A percentile compares a stretch with the other conserved stretches of the same genome.
Evolutionary conservation across 2,113 vertebrate species (phyloP).

Genomic region (Rousettus leschenaultii): DNA sequence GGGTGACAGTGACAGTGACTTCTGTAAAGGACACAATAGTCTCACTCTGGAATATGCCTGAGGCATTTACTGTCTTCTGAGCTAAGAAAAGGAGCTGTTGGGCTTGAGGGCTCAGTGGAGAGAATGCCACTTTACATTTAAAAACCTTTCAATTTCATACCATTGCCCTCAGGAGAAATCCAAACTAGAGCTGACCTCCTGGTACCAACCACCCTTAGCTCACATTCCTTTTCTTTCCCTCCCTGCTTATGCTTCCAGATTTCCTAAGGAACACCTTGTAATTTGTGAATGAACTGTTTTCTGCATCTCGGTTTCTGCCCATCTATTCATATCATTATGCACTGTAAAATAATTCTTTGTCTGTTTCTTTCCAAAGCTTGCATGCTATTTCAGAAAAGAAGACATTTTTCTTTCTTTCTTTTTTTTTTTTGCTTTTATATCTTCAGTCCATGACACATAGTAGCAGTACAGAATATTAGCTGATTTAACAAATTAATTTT

Average conservation of each 20-base stretch:
- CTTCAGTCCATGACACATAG: neutral
- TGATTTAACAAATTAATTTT: neutral
- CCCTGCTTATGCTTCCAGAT: neutral
- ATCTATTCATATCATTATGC: neutral
- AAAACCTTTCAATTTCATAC: slow-evolving; percentile 47
- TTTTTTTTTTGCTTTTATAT: neutral
- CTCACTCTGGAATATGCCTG: slow-evolving; percentile 29
- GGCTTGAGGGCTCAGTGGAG: neutral
- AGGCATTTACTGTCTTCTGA: slow-evolving; percentile 17
- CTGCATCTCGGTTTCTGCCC: neutral
- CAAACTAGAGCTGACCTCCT: slow-evolving; percentile 10
- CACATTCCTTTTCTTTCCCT: neutral
- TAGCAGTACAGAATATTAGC: neutral
- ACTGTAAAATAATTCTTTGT: neutral
- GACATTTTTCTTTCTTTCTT: neutral
- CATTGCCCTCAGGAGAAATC: slow-evolving; percentile 13
- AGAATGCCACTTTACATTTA: slow-evolving; percentile 50
- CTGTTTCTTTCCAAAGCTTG: neutral
- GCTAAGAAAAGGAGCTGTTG: slow-evolving; percentile 21
- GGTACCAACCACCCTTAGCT: neutral
- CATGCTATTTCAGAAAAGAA: neutral
- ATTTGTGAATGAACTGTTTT: neutral
- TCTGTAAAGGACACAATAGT: slow-evolving; percentile 38
- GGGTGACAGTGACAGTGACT: slow-evolving; percentile 38
- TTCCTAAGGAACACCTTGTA: neutral